A percentile compares a stretch with the other conserved stretches of the same genome.
Conservation (phyloP, 1,140 invertebrate genomes). For the Drosophila chauvacae region DNA sequence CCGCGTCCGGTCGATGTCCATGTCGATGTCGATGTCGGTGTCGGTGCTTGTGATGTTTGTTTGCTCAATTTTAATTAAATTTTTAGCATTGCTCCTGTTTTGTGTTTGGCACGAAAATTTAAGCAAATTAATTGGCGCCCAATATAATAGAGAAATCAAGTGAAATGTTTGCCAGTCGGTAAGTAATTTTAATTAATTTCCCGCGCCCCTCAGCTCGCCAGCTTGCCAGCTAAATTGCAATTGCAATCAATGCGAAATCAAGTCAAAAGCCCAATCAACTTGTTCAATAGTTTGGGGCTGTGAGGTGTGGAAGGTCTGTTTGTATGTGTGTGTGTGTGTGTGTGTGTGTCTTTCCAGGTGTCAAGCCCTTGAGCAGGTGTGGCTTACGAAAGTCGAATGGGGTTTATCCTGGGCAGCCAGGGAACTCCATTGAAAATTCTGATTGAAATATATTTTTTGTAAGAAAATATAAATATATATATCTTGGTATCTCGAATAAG, state of each 20-base stretch:
- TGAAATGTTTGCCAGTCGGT: slow-evolving; percentile 29
- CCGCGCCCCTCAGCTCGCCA: not conserved
- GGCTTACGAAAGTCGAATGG: not conserved
- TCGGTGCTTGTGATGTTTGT: slow-evolving; percentile 15
- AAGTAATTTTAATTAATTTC: slow-evolving; percentile 75
- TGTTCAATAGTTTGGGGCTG: slow-evolving; percentile 15
- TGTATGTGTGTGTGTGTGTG: not conserved
- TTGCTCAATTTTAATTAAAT: slow-evolving; percentile 70
- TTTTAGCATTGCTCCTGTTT: slow-evolving; percentile 63
- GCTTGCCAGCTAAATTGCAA: slow-evolving; percentile 55
- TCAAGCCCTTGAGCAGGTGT: slow-evolving; percentile 8
- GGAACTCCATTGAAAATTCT: not conserved
- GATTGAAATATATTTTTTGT: not conserved
- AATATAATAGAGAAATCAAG: slow-evolving; percentile 51
- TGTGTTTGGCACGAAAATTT: slow-evolving; percentile 48
- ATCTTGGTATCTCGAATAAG: not conserved
- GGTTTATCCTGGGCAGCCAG: not conserved
- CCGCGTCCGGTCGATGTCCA: not conserved
- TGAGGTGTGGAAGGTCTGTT: not conserved
- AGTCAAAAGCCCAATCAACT: slow-evolving; percentile 47
- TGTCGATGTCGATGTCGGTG: not conserved
- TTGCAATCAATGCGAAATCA: slow-evolving; percentile 64
- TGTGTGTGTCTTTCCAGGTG: slow-evolving; percentile 9
- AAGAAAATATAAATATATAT: not conserved
- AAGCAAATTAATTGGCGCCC: slow-evolving; percentile 61